Evolutionary conservation across 37 sponge, comb jelly and placozoan genomes (phyloP).

Genomic region (Eunapius fragilis): DNA sequence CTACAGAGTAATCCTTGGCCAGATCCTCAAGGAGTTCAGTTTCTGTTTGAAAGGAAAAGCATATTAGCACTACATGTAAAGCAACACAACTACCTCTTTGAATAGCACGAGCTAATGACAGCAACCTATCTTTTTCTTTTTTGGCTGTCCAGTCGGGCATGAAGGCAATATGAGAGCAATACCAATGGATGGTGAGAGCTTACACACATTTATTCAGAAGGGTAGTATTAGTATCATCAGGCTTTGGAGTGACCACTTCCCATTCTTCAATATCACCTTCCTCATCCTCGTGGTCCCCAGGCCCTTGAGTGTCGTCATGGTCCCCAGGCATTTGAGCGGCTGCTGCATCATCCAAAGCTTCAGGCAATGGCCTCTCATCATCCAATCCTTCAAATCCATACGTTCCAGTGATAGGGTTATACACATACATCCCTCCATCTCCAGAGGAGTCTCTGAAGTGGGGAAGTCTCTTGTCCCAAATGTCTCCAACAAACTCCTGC

Average conservation of each 20-base stretch:
- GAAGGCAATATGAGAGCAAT: too few relatives aligned
- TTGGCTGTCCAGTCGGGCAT: too few relatives aligned
- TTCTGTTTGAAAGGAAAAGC: too few relatives aligned
- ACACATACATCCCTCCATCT: background rate
- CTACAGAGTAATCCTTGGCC: slow-evolving; percentile 15
- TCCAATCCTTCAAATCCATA: background rate
- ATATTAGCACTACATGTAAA: background rate
- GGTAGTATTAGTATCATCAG: too few relatives aligned
- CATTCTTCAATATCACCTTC: background rate
- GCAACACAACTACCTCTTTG: background rate
- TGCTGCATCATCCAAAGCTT: background rate
- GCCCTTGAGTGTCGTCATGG: background rate
- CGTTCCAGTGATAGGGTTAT: background rate
- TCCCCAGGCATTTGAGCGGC: background rate
- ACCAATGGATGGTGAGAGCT: too few relatives aligned
- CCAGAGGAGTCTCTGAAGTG: slow-evolving; percentile 10
- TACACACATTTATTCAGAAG: too few relatives aligned
- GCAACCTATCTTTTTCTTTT: too few relatives aligned
- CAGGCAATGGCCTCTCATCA: background rate
- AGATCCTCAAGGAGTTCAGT: background rate
- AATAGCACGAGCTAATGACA: background rate
- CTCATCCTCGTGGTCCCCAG: background rate
- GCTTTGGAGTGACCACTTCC: background rate
- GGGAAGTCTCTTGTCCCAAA: slow-evolving; percentile 41
- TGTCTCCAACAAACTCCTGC: slow-evolving; percentile 47